Evolutionary conservation across 30 jellyfish, hydroid and myxozoan species (phyloP).

Genomic region (Aurelia aurita complex sp. Pacific): DNA sequence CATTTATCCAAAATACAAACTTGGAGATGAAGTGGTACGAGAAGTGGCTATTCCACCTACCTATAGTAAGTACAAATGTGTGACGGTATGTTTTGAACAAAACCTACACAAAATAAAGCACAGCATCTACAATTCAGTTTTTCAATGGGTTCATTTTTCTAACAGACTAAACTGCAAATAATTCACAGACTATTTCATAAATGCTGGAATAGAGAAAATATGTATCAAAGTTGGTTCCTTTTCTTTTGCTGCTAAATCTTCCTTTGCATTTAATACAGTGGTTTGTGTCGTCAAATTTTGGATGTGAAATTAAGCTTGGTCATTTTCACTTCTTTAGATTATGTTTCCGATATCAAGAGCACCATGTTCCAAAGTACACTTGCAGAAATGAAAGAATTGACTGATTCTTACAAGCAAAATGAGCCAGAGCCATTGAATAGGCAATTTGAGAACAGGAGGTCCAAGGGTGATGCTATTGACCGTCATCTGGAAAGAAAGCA

Average conservation of each 20-base stretch:
- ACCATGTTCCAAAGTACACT: not conserved
- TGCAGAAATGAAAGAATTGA: not conserved
- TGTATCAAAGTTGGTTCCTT: no score
- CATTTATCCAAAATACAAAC: constrained; percentile 31
- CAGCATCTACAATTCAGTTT: no score
- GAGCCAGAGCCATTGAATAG: constrained; percentile 14
- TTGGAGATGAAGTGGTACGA: constrained; percentile 48
- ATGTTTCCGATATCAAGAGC: not conserved
- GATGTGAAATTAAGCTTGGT: not conserved
- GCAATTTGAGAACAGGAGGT: not conserved
- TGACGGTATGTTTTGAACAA: not conserved
- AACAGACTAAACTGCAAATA: no score
- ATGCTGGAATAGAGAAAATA: no score
- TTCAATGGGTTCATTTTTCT: no score
- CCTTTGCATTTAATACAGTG: no score
- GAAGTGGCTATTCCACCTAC: constrained; percentile 47
- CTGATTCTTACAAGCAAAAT: not conserved
- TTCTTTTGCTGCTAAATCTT: no score
- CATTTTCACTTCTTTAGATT: not conserved
- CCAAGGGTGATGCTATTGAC: not conserved
- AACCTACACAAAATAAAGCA: no score
- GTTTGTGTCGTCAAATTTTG: not conserved
- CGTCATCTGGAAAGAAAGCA: not conserved
- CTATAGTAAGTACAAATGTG: not conserved
- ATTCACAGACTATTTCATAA: no score